Evolutionary conservation across 2,113 vertebrate species (phyloP).

Genomic region (Acrocephalus kingi): DNA sequence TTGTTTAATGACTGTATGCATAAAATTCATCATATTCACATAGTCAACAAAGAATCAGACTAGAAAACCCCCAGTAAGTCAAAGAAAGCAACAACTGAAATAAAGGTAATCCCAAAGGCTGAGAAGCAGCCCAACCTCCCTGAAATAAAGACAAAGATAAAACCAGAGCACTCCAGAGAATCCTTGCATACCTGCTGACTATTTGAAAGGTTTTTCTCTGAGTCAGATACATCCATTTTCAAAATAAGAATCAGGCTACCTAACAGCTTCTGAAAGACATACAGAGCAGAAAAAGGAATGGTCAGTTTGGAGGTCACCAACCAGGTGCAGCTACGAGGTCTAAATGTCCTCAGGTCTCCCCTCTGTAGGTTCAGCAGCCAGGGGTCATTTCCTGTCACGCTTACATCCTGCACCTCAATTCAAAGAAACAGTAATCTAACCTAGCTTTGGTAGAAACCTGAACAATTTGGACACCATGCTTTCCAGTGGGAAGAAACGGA

Average conservation of each 20-base stretch:
- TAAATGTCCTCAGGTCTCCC: background rate
- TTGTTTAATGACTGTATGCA: background rate
- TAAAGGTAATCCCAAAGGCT: background rate
- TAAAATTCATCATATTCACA: background rate
- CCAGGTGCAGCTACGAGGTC: background rate
- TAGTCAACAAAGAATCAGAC: background rate
- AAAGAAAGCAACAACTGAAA: background rate
- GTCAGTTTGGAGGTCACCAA: background rate
- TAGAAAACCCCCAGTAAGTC: background rate
- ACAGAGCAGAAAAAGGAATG: background rate
- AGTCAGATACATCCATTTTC: background rate
- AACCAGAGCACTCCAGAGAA: background rate
- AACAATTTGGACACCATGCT: background rate
- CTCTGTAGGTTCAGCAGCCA: background rate
- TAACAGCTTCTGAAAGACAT: background rate
- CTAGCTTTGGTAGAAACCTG: background rate
- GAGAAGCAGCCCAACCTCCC: background rate
- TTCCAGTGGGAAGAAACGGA: background rate
- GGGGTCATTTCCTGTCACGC: background rate
- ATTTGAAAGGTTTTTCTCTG: background rate
- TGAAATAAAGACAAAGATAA: background rate
- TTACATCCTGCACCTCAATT: background rate
- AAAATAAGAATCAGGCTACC: background rate
- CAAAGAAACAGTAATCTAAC: background rate
- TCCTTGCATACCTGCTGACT: background rate